These are phyloP conservation scores for Spicauda simplicius DNA, from an alignment of 2,888 invertebrate genomes.

Conservation along the genomic window DNA sequence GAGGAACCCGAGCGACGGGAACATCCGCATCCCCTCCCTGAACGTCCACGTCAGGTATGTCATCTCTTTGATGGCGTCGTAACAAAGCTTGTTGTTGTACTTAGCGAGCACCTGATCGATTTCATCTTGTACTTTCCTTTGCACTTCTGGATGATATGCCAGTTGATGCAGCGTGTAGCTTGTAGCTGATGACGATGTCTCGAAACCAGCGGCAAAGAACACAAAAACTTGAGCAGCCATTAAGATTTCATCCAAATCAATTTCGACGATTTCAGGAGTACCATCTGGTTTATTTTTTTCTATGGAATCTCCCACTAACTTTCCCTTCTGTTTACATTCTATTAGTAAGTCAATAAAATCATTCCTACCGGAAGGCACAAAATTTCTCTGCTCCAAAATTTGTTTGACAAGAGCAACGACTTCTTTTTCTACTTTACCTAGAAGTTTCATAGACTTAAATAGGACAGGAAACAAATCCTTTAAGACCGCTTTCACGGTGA, in stretches of 20 bases:
- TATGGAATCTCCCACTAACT: constrained; percentile 57
- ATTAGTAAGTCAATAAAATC: constrained; percentile 64
- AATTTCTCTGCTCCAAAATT: constrained; percentile 55
- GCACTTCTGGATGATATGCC: constrained; percentile 58
- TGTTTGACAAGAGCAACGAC: constrained; percentile 52
- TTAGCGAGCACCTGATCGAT: constrained; percentile 56
- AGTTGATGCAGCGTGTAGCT: constrained; percentile 66
- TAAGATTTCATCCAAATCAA: constrained; percentile 57
- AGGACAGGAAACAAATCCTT: constrained; percentile 59
- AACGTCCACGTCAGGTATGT: constrained; percentile 60
- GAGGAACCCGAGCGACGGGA: constrained; percentile 62
- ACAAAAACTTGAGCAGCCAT: constrained; percentile 63
- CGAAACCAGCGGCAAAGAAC: constrained; percentile 67
- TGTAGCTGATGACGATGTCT: constrained; percentile 65
- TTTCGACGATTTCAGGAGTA: constrained; percentile 47
- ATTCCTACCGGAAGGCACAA: constrained; percentile 57
- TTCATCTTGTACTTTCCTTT: constrained; percentile 56
- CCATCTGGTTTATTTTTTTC: constrained; percentile 56
- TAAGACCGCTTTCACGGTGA: constrained; percentile 51
- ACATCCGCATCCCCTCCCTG: constrained; percentile 60
- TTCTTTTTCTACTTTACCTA: constrained; percentile 51
- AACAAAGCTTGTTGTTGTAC: constrained; percentile 55
- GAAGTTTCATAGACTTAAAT: constrained; percentile 52
- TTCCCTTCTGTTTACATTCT: constrained; percentile 57
- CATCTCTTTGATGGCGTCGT: constrained; percentile 64